Base-by-base conservation (phyloP, 2,113 vertebrate species). In the Carollia perspicillata region DNA sequence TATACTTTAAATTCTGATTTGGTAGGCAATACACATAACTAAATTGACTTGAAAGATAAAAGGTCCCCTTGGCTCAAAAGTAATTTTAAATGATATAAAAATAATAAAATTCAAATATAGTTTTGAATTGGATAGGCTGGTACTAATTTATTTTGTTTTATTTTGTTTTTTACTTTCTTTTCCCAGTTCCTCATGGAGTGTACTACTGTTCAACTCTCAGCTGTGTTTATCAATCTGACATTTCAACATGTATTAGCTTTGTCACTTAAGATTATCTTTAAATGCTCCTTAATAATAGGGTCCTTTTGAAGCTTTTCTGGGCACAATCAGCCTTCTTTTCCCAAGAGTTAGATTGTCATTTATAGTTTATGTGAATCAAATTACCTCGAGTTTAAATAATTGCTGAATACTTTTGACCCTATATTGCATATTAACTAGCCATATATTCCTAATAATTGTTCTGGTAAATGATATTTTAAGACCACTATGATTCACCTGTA, bases 1-100 rank as follows among this genome's bases (percentile, higher is more conserved):
- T 71, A 13, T 90, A 96, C 96, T 96, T 97, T 95, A 97, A 96
- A 98, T 97, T 97, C 90, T 20, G 28, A 49, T n/a, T 96, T 98
- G 47, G 53, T 90, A 94, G 85, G 20, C 60, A 95, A 81, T 30
- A 97, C 51, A 90, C 16, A 89, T 58, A 58, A 85, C 63, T 94
- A 97, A 97, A 96, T 20, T 83, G 40, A 42, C 40, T 94, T 86
- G 4, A 92, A 95, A 94, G 58, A 95, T 58, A 95, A 97, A 97
- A 89, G 23, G 80, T 94, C 40, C 69, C 65, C 68, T 84, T 96
- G 84, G 86, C 88, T 95, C 81, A 93, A 2, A 65, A 96, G 22
- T 60, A 97, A 98, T 55, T 97, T 97, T 95, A 94, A 98, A 88
- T 0, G 0, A 94, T 85, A 97, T 20, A 97, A 93, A 89, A 97